A percentile compares a stretch with the other conserved stretches of the same genome.
These are phyloP conservation scores for Notamacropus eugenii DNA, from an alignment of 2,797 vertebrate genomes.

Conservation along the genomic window DNA sequence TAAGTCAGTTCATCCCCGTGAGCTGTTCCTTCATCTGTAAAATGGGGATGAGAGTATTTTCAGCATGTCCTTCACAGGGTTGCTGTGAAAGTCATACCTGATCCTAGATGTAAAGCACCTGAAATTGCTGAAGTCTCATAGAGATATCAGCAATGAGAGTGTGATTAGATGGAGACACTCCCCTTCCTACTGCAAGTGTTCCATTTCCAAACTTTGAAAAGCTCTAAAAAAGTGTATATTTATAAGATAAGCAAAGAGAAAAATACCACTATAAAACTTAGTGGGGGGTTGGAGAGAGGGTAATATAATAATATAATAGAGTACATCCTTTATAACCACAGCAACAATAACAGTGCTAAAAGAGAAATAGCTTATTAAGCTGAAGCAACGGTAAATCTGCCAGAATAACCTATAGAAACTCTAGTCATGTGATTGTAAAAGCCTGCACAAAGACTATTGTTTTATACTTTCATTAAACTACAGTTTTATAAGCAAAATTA, in stretches of 20 bases:
- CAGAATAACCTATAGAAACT: conserved; percentile 73
- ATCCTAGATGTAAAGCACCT: no score
- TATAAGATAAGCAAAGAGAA: conserved; percentile 76
- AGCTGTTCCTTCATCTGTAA: not conserved
- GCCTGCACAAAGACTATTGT: conserved; percentile 74
- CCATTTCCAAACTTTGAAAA: conserved; percentile 26
- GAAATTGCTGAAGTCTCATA: rapidly evolving
- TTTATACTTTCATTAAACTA: conserved; percentile 81
- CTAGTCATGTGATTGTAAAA: conserved; percentile 76
- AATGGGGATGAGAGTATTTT: not conserved
- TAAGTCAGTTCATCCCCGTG: not conserved
- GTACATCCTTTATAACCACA: conserved; percentile 72
- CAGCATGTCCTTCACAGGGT: no score
- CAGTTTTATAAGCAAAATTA: conserved; percentile 82
- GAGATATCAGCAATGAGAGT: rapidly evolving
- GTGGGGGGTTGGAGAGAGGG: conserved; percentile 22
- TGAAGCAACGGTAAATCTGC: conserved; percentile 82
- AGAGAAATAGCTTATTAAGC: conserved; percentile 82
- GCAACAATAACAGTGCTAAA: conserved; percentile 72
- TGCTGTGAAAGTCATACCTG: not conserved
- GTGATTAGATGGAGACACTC: not conserved
- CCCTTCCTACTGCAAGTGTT: conserved; percentile 12
- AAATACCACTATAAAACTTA: conserved; percentile 69
- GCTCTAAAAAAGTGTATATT: conserved; percentile 57
- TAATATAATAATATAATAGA: conserved; percentile 78